Evolutionary conservation across 2,888 invertebrate genomes (phyloP).

Genomic region (Tigriopus californicus): DNA sequence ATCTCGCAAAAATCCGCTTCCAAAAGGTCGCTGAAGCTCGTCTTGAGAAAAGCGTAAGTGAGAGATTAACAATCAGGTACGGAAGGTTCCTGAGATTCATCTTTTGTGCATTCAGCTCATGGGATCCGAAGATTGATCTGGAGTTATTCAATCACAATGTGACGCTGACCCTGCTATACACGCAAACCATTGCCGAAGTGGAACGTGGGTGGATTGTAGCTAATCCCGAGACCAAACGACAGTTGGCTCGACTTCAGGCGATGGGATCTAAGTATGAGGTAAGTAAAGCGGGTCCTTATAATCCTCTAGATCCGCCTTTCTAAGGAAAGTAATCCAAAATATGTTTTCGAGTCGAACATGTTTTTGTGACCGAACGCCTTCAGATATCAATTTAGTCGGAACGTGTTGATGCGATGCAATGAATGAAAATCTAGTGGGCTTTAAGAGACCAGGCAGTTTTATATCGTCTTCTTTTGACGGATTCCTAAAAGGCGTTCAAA

Average conservation of each 20-base stretch:
- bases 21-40: constrained; percentile 29
- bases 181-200: constrained; percentile 69
- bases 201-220: constrained; percentile 67
- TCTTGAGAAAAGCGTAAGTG: constrained; percentile 60
- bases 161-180: constrained; percentile 63
- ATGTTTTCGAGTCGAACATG: constrained; percentile 5
- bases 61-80: background rate
- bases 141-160: constrained; percentile 61
- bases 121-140: constrained; percentile 66
- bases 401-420: no score
- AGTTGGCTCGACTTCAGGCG: constrained; percentile 48
- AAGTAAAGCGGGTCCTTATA: constrained; percentile 16
- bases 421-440: no score
- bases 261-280: constrained; percentile 66
- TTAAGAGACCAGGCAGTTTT: no score
- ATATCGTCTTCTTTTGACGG: no score
- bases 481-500: no score
- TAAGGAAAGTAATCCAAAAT: background rate
- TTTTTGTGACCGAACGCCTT: no score
- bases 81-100: background rate
- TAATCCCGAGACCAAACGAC: constrained; percentile 44
- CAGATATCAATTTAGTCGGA: no score
- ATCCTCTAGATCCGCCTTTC: background rate
- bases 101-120: constrained; percentile 44
- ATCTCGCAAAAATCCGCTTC: constrained; percentile 64